Evolutionary conservation across 2,797 vertebrate species (phyloP), one percentile per base, ranked within the genome.

Genomic region (Varecia variegata): DNA sequence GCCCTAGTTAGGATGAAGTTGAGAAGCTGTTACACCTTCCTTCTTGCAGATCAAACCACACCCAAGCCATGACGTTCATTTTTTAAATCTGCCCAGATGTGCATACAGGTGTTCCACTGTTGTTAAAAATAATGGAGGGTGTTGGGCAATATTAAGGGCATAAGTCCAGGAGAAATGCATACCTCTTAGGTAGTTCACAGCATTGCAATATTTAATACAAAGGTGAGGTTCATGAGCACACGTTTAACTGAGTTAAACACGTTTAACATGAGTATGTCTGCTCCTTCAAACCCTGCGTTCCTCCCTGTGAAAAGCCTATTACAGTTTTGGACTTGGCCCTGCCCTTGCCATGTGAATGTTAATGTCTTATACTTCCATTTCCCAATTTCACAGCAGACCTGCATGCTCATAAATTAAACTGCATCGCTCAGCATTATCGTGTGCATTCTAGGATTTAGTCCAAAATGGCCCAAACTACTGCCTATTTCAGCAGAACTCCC

Each of bases 401-500:
- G 62, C 87, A 71, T 40, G 60, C 92, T 98, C 96, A 87, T 96
- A 97, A 96, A 97, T 97, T 97, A 98, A 97, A 97, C 96, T 98
- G 96, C 95, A 81, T 79, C 35, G 54, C 97, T 98, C 97, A 98
- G 98, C 97, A 97, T 93, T 97, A 94, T 85, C 1, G 7, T 93
- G 76, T 94, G 90, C 93, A 38, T 98, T 97, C 96, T 98, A 96
- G 92, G 98, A 98, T 97, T 98, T 98, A 97, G 98, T 98, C 97
- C 98, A 97, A 94, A 98, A 97, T 50, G 86, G 94, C 79, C 97
- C 93, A 96, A 97, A 97, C 98, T 97, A 97, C 96, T 96, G 95
- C 92, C 73, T 97, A 17, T 96, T 98, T 95, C 95, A 98, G 97
- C 97, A 97, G 95, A 98, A 98, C 81, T 97, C 98, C 95, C 93